A percentile compares a stretch with the other conserved stretches of the same genome.
Evolutionary conservation across 2,888 invertebrate genomes (phyloP).

Genomic region (Aleiodes leptofemur): DNA sequence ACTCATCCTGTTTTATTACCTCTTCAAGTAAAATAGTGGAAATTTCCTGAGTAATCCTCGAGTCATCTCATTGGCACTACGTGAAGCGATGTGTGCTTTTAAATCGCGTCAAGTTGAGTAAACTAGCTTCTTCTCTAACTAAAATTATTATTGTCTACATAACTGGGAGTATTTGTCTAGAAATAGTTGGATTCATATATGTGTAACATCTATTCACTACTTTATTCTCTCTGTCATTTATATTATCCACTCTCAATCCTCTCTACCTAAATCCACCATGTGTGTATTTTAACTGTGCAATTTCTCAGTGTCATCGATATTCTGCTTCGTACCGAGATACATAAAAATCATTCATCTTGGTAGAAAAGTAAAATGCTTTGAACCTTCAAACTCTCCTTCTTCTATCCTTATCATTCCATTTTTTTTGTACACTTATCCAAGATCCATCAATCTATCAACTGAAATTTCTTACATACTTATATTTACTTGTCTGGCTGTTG

Average conservation of each 20-base stretch:
- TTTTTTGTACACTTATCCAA: neutral
- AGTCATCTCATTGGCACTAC: constrained; percentile 23
- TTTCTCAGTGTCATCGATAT: constrained; percentile 28
- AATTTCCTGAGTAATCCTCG: neutral
- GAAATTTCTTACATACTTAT: constrained; percentile 8
- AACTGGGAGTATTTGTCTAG: constrained; percentile 11
- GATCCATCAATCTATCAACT: constrained; percentile 32
- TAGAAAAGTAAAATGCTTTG: neutral
- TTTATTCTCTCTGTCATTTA: neutral
- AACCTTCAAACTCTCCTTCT: neutral
- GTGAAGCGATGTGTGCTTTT: constrained; percentile 28
- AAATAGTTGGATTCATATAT: neutral
- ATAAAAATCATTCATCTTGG: constrained; percentile 23
- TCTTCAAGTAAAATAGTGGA: too few species aligned
- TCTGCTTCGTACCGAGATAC: constrained; percentile 21
- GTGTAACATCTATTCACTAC: constrained; percentile 4
- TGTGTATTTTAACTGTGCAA: constrained; percentile 28
- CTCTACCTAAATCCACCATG: neutral
- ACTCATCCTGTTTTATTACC: too few species aligned
- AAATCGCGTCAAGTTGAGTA: constrained; percentile 24
- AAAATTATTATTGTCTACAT: constrained; percentile 2
- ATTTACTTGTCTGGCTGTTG: constrained; percentile 13
- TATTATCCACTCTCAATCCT: neutral
- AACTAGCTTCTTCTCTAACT: constrained; percentile 11
- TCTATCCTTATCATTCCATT: constrained; percentile 15